These are phyloP conservation scores for Drosophila guanche DNA, from an alignment of 1,140 invertebrate genomes.

Conservation along the genomic window DNA sequence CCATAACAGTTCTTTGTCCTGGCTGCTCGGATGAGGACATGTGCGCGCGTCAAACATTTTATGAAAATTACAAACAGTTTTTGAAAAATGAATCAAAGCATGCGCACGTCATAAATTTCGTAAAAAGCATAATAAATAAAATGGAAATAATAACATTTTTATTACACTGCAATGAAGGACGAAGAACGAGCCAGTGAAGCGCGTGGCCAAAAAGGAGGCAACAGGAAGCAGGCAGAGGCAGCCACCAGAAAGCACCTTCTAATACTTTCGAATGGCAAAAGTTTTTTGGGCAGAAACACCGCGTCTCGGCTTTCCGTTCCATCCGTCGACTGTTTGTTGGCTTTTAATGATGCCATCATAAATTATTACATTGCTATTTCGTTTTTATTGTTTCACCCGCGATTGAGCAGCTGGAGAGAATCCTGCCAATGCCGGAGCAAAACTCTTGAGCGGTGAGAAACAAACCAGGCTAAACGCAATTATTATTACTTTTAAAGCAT, in stretches of 20 bases:
- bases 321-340: conserved; percentile 32
- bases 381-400: conserved; percentile 82
- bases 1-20: not conserved
- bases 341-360: conserved; percentile 82
- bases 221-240: not conserved
- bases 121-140: conserved; percentile 82
- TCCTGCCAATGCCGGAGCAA: conserved; percentile 6
- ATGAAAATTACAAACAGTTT: conserved; percentile 55
- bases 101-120: conserved; percentile 79
- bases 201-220: conserved; percentile 25
- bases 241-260: conserved; percentile 42
- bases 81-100: conserved; percentile 77
- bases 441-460: conserved; percentile 6
- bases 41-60: conserved; percentile 37
- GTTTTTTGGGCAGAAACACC: conserved; percentile 18
- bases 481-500: conserved; percentile 82
- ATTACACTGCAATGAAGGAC: conserved; percentile 58
- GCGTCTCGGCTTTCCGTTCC: not conserved
- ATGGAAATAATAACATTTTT: conserved; percentile 81
- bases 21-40: conserved; percentile 23
- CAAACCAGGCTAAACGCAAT: conserved; percentile 73
- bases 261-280: conserved; percentile 76
- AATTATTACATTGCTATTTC: conserved; percentile 83
- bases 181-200: conserved; percentile 17
- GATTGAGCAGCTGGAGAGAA: conserved; percentile 67